A percentile compares a stretch with the other conserved stretches of the same genome.
Conservation (phyloP, 2,888 invertebrate species). For the Hermaeophaga mercurialis region DNA sequence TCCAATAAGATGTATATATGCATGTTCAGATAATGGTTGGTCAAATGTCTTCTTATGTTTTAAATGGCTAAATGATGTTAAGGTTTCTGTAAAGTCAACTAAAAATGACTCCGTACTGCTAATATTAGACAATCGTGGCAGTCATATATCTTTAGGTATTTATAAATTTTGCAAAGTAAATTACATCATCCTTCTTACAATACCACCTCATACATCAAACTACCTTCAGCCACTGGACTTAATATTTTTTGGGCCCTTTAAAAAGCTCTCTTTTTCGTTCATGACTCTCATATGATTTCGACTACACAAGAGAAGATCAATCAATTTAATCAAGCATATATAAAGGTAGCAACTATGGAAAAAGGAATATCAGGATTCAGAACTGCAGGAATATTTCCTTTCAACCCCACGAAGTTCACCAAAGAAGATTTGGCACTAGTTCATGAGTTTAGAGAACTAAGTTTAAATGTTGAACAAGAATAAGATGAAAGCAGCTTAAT, state of each 20-base stretch:
- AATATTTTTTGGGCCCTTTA: conserved; percentile 24
- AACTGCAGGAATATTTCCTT: conserved; percentile 29
- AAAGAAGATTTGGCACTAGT: conserved; percentile 27
- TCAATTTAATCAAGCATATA: neutral
- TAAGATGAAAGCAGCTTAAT: conserved; percentile 11
- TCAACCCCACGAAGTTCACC: conserved; percentile 24
- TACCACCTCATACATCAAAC: conserved; percentile 32
- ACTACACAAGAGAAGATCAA: neutral
- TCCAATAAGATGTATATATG: neutral
- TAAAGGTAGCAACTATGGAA: conserved; percentile 25
- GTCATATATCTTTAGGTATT: conserved; percentile 22
- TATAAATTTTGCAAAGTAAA: conserved; percentile 25
- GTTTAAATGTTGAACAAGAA: conserved; percentile 17
- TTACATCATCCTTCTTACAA: conserved; percentile 23
- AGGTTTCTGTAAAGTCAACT: neutral
- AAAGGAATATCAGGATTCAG: conserved; percentile 34
- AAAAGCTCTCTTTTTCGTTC: conserved; percentile 3
- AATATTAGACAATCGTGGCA: conserved; percentile 25
- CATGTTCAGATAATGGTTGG: neutral
- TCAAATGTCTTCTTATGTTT: neutral
- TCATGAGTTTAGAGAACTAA: conserved; percentile 28
- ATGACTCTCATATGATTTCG: neutral
- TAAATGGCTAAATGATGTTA: neutral
- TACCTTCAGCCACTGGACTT: conserved; percentile 28
- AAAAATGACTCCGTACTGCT: conserved; percentile 27